phyloP scores from a whole-genome alignment of 2,113 vertebrate genomes.

The Pardalotus punctatus region DNA sequence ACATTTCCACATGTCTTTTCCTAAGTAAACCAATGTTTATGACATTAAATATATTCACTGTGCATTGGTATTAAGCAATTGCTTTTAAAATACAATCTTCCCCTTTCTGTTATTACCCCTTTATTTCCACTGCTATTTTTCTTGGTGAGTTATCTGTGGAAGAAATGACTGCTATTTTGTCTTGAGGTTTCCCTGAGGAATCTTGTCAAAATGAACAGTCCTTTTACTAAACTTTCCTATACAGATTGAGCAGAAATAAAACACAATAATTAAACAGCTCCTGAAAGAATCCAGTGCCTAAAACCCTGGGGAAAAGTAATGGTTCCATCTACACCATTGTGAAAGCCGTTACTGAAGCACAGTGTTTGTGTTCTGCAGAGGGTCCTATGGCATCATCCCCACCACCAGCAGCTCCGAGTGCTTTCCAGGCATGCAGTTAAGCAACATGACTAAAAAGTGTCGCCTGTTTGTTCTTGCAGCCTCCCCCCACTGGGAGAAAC shows the following conservation, averaged over 20 bases:
- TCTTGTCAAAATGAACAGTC: constrained; percentile 20
- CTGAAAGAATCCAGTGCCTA: constrained; percentile 14
- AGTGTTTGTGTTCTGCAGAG: not conserved
- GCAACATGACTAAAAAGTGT: not conserved
- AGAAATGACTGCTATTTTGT: constrained; percentile 47
- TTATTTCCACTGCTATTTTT: constrained; percentile 22
- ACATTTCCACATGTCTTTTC: not conserved
- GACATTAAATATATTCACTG: not conserved
- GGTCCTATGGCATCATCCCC: not conserved
- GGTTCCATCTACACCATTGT: not conserved
- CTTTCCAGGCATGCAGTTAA: not conserved
- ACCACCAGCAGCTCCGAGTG: not conserved
- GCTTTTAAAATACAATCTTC: constrained; percentile 16
- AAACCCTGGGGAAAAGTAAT: not conserved
- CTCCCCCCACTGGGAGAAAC: constrained; percentile 10
- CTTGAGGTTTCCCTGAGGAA: constrained; percentile 26
- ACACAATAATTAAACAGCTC: constrained; percentile 46
- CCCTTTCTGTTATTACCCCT: constrained; percentile 5
- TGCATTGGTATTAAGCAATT: not conserved
- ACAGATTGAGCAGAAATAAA: constrained; percentile 26
- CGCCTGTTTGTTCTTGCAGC: not conserved
- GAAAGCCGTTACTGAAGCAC: not conserved
- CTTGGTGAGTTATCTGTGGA: constrained; percentile 21
- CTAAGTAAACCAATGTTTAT: constrained; percentile 3
- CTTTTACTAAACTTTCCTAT: constrained; percentile 8